These are phyloP conservation scores for Bombus polaris DNA, from an alignment of 1,140 invertebrate species.

Conservation along the genomic window DNA sequence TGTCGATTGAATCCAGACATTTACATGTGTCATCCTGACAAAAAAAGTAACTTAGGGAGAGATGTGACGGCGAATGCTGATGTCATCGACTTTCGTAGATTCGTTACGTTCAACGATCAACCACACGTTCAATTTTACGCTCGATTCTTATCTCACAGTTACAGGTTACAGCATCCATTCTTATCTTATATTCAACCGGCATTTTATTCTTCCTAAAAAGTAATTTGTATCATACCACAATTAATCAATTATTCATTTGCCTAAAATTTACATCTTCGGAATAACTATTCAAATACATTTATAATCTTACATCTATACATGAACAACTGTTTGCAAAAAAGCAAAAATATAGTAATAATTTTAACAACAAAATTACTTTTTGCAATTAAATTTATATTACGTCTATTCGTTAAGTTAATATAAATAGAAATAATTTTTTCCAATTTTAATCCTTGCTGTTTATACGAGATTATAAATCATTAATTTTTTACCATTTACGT, in stretches of 20 bases:
- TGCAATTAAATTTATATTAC: too few relatives aligned
- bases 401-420: too few relatives aligned
- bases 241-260: not conserved
- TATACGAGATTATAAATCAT: too few relatives aligned
- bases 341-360: too few relatives aligned
- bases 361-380: too few relatives aligned
- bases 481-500: not conserved
- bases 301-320: too few relatives aligned
- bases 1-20: not conserved
- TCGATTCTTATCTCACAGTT: not conserved
- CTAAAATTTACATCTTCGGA: not conserved
- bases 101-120: not conserved
- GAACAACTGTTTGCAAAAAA: too few relatives aligned
- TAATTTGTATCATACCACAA: not conserved
- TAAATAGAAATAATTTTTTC: too few relatives aligned
- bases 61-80: slow-evolving; percentile 62
- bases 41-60: slow-evolving; percentile 25
- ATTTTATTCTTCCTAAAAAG: not conserved
- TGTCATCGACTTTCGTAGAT: slow-evolving; percentile 66
- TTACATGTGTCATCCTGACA: slow-evolving; percentile 9
- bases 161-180: not conserved
- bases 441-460: too few relatives aligned
- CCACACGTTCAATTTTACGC: not conserved
- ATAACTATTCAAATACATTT: too few relatives aligned
- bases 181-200: not conserved